Evolutionary conservation across 2,888 invertebrate species (phyloP), one percentile per base, ranked within the genome.

Genomic region (Nomada goodeniana): DNA sequence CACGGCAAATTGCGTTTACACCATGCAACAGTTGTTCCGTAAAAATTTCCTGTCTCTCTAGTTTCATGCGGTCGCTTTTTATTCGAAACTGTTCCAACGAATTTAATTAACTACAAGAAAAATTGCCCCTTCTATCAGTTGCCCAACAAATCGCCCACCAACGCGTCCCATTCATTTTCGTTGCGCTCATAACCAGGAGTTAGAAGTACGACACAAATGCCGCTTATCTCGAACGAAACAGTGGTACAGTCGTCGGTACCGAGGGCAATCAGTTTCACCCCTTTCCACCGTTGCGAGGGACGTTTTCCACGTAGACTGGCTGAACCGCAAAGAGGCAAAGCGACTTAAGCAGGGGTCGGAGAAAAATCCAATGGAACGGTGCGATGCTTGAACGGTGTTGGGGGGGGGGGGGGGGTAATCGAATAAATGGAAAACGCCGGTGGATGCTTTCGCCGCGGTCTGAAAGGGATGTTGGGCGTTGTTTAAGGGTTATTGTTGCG

Each of bases 401-500:
- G n/a, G n/a, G 59, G 10, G 29, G 57, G 57, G 63, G 59, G 59
- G 10, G 29, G 57, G 63, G 68, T 79, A 80, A 80, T 80, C 80
- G 80, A 80, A 80, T 80, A 78, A 80, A 80, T 79, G 79, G 63
- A 68, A 68, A 80, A 57, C 67, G 63, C 36, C 63, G 47, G 68
- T 63, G 75, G 57, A 69, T 57, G 72, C 79, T 79, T 79, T 73
- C 67, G 71, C 50, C 18, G n/a, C 79, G 18, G 20, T 13, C 20
- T 78, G 67, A 79, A 79, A 68, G 79, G 80, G 72, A 79, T 64
- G 79, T 68, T 79, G 68, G 72, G 68, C 42, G 80, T 80, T 80
- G 80, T 80, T 80, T 79, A 80, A 80, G 72, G 80, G 79, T 80
- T 79, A 79, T 79, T 79, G 80, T 80, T 53, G 72, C 79, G 26